Evolutionary conservation across 2,113 vertebrate genomes (phyloP).

Genomic region (Etheostoma cragini): DNA sequence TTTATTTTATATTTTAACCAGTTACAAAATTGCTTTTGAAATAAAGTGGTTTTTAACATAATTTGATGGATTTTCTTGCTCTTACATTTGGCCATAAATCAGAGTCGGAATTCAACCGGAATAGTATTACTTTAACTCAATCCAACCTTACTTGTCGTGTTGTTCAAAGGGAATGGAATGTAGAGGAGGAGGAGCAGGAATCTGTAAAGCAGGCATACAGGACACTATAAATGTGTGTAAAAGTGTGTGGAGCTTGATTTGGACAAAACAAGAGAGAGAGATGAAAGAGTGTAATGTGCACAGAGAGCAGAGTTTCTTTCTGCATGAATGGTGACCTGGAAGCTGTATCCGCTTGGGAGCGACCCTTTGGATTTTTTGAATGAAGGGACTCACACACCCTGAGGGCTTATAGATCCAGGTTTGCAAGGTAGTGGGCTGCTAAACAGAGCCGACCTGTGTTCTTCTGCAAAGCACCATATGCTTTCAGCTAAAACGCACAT

Average conservation of each 20-base stretch:
- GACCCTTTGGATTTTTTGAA: constrained; percentile 37
- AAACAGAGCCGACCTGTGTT: constrained; percentile 44
- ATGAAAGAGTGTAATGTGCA: constrained; percentile 34
- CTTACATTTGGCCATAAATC: too few species aligned
- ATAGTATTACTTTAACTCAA: too few species aligned
- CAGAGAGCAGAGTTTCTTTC: constrained; percentile 34
- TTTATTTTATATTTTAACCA: too few species aligned
- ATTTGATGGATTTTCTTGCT: too few species aligned
- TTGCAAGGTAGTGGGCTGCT: constrained; percentile 5
- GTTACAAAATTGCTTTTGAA: too few species aligned
- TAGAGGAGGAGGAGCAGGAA: not conserved
- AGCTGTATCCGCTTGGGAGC: constrained; percentile 36
- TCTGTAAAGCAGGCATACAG: not conserved
- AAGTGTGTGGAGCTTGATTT: not conserved
- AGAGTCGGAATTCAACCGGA: too few species aligned
- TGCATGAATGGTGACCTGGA: constrained; percentile 64
- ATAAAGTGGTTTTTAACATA: too few species aligned
- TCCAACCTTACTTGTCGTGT: too few species aligned
- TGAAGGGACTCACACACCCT: constrained; percentile 12
- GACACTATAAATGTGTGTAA: constrained; percentile 21
- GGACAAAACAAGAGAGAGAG: not conserved
- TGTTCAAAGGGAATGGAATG: not conserved
- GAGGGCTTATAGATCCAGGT: constrained; percentile 18
- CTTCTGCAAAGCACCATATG: constrained; percentile 6
- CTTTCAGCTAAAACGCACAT: constrained; percentile 10